Percentiles rank a stretch among this genome's conserved stretches.
These are phyloP conservation scores for Pomacea maculata DNA, from an alignment of 1,140 invertebrate genomes.

Conservation along the genomic window DNA sequence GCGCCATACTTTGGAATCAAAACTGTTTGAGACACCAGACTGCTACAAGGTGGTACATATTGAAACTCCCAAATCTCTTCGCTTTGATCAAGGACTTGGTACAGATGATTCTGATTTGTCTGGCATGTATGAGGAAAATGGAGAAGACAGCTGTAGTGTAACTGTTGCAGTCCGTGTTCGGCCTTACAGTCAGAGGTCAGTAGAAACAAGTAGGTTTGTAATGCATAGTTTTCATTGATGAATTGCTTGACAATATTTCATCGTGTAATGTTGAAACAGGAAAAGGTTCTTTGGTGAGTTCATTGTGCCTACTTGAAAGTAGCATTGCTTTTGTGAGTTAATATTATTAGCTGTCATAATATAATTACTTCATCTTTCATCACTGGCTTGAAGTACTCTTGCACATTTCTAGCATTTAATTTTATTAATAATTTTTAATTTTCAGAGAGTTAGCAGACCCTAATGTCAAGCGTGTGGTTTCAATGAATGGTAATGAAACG, in stretches of 20 bases:
- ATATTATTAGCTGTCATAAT: too few relatives aligned
- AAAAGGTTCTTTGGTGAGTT: too few relatives aligned
- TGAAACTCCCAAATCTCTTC: constrained; percentile 37
- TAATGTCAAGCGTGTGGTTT: constrained; percentile 68
- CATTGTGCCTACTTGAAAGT: too few relatives aligned
- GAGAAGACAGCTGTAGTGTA: constrained; percentile 64
- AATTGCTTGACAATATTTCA: neutral
- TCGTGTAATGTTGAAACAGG: too few relatives aligned
- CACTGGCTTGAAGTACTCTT: neutral
- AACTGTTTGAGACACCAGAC: constrained; percentile 56
- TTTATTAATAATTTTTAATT: constrained; percentile 15
- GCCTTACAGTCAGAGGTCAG: constrained; percentile 69
- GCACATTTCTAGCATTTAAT: neutral
- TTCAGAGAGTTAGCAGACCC: constrained; percentile 67
- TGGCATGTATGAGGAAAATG: constrained; percentile 22
- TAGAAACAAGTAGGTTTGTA: neutral
- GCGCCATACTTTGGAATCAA: constrained; percentile 48
- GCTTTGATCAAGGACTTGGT: constrained; percentile 15
- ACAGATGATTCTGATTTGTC: constrained; percentile 29
- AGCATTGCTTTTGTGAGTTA: too few relatives aligned
- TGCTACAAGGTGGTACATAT: constrained; percentile 57
- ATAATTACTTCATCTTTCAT: too few relatives aligned
- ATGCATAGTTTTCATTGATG: neutral
- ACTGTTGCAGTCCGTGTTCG: constrained; percentile 73
- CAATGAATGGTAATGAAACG: constrained; percentile 70